Conservation (phyloP, 1,140 invertebrate species). For the Pristionchus pacificus region DNA sequence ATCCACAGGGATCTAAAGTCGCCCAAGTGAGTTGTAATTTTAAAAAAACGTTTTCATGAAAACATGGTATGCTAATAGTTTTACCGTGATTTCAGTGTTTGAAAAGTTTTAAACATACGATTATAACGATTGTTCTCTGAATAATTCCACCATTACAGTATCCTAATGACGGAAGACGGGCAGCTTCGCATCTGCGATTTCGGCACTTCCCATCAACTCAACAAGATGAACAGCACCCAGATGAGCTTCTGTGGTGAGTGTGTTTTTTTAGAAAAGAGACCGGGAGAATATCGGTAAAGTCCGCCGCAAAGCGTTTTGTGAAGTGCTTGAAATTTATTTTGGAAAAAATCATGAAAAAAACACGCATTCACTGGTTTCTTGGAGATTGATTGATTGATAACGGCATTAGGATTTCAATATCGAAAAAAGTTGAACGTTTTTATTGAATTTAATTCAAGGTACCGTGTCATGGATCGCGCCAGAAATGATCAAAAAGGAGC, state of each 20-base stretch:
- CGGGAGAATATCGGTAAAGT: not conserved
- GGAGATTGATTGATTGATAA: too few species aligned
- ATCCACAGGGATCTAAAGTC: constrained; percentile 84
- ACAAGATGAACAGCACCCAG: constrained; percentile 91
- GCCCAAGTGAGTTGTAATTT: constrained; percentile 59
- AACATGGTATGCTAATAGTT: not conserved
- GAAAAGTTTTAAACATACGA: constrained; percentile 12
- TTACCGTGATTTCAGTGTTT: not conserved
- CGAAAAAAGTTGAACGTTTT: too few species aligned
- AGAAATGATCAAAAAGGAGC: constrained; percentile 91
- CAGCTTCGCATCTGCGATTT: constrained; percentile 95
- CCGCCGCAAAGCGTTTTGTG: not conserved
- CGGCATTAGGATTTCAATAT: too few species aligned
- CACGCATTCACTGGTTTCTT: too few species aligned
- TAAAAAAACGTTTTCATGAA: constrained; percentile 1
- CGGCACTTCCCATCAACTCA: constrained; percentile 85
- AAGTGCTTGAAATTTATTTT: too few species aligned
- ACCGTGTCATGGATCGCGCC: constrained; percentile 99
- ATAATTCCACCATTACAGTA: constrained; percentile 67
- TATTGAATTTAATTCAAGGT: constrained; percentile 41
- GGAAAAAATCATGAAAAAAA: too few species aligned
- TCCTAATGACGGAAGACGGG: constrained; percentile 83
- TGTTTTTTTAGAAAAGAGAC: not conserved
- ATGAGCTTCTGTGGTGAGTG: constrained; percentile 67
- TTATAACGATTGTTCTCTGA: constrained; percentile 10